These are phyloP conservation scores for Lophotis ruficrista DNA, from an alignment of 2,113 vertebrate species.

Conservation along the genomic window DNA sequence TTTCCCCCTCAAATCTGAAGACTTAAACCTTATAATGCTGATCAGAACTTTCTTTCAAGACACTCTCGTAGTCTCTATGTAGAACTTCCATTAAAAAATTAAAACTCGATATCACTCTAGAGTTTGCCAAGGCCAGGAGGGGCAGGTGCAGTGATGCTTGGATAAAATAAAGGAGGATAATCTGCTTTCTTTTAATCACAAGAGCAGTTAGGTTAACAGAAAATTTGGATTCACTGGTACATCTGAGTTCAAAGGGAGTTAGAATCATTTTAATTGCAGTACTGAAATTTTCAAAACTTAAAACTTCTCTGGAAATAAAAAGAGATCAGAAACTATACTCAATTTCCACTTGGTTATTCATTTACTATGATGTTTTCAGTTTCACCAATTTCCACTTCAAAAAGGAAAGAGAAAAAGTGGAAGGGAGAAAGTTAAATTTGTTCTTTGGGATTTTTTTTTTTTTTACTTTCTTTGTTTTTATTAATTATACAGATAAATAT, in stretches of 20 bases:
- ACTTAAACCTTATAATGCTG: no score
- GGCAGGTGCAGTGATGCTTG: neutral
- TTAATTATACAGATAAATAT: neutral
- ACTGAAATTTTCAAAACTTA: neutral
- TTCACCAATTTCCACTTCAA: neutral
- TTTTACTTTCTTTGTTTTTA: neutral
- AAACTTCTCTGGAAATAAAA: neutral
- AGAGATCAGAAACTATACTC: neutral
- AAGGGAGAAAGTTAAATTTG: neutral
- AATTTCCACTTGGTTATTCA: neutral
- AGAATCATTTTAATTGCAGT: neutral
- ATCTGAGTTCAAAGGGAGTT: neutral
- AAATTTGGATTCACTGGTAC: no score
- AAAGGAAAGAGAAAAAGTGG: neutral
- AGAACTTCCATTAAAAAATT: no score
- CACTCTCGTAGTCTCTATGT: no score
- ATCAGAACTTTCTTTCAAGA: no score
- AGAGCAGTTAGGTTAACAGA: neutral
- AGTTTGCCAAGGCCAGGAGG: no score
- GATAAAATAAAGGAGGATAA: neutral
- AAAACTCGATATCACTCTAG: no score
- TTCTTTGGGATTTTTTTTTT: neutral
- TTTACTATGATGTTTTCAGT: neutral
- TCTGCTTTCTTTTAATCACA: neutral
- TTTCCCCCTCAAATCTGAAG: no score